These are phyloP conservation scores for Ephialtes manifestator DNA, from an alignment of 2,888 invertebrate genomes.

Conservation along the genomic window DNA sequence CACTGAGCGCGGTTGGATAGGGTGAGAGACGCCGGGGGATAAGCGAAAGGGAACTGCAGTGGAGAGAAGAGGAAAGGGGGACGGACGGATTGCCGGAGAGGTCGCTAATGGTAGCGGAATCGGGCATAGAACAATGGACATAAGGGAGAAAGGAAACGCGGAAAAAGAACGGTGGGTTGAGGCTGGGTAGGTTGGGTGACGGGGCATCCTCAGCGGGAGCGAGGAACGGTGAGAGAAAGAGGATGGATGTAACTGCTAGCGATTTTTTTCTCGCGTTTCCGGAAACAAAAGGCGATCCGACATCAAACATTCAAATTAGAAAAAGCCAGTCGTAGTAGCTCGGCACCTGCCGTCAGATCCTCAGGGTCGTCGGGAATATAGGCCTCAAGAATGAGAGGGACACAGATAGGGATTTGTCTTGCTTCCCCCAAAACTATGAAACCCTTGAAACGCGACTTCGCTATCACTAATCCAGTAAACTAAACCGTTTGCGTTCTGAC, in stretches of 20 bases:
- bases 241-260: slow-evolving; percentile 75
- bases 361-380: slow-evolving; percentile 3
- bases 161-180: slow-evolving; percentile 54
- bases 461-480: slow-evolving; percentile 3
- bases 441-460: neutral
- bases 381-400: no score
- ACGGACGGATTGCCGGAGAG: slow-evolving; percentile 67
- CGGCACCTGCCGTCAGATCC: slow-evolving; percentile 26
- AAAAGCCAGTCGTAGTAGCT: slow-evolving; percentile 62
- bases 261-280: slow-evolving; percentile 71
- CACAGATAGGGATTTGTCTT: neutral
- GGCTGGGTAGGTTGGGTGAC: slow-evolving; percentile 51
- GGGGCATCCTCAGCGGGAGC: slow-evolving; percentile 54
- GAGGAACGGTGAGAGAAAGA: slow-evolving; percentile 49
- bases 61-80: slow-evolving; percentile 37
- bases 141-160: slow-evolving; percentile 75
- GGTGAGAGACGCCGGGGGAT: slow-evolving; percentile 63
- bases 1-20: slow-evolving; percentile 52
- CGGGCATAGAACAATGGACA: slow-evolving; percentile 78
- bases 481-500: neutral
- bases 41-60: slow-evolving; percentile 56
- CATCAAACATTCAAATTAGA: slow-evolving; percentile 81
- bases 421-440: slow-evolving; percentile 25
- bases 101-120: slow-evolving; percentile 77
- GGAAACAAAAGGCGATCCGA: slow-evolving; percentile 78